phyloP scores from a whole-genome alignment of 2,797 vertebrate species.

The Cyclura pinguis region DNA sequence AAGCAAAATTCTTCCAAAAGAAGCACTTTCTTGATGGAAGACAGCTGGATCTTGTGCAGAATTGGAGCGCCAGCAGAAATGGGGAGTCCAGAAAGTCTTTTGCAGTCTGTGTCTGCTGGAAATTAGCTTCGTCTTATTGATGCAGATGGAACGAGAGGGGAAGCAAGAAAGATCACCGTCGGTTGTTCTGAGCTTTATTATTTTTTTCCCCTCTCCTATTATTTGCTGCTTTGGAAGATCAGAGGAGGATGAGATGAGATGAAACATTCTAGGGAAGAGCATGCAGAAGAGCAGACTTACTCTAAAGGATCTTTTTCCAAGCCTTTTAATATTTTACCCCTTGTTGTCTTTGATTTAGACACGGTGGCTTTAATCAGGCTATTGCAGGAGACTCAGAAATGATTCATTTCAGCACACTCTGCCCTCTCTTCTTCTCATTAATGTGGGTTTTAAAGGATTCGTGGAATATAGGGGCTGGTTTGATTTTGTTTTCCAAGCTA shows the following conservation, averaged over 20 bases:
- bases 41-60: neutral
- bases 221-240: slow-evolving; percentile 76
- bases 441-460: slow-evolving; percentile 70
- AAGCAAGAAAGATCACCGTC: slow-evolving; percentile 67
- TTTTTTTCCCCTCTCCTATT: neutral
- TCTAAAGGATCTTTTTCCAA: slow-evolving; percentile 74
- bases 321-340: slow-evolving; percentile 71
- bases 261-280: slow-evolving; percentile 73
- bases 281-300: slow-evolving; percentile 73
- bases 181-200: slow-evolving; percentile 49
- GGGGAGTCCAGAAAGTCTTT: slow-evolving; percentile 19
- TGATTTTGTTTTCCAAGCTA: slow-evolving; percentile 75
- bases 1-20: neutral
- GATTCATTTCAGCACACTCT: slow-evolving; percentile 68
- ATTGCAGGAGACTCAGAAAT: slow-evolving; percentile 71
- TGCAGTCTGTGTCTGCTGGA: slow-evolving; percentile 61
- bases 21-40: neutral
- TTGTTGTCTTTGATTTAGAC: slow-evolving; percentile 78
- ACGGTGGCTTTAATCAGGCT: slow-evolving; percentile 78
- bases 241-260: slow-evolving; percentile 73
- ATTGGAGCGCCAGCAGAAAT: slow-evolving; percentile 45
- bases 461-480: slow-evolving; percentile 58
- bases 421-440: slow-evolving; percentile 62
- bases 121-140: slow-evolving; percentile 51
- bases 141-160: slow-evolving; percentile 58